Evolutionary conservation across 1,140 invertebrate genomes (phyloP).

Genomic region (Halyomorpha halys): DNA sequence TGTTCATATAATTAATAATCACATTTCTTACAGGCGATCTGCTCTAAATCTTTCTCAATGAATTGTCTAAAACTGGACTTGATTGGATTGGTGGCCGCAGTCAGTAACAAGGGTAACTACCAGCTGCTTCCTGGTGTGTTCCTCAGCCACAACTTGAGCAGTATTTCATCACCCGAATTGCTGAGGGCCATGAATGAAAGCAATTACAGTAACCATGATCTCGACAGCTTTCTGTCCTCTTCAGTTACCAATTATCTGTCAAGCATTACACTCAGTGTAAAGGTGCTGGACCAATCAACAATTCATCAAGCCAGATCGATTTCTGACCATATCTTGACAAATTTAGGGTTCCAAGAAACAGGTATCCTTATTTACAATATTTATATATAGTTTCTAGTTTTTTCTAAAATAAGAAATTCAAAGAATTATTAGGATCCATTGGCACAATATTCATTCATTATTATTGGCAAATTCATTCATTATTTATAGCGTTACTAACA

Average conservation of each 20-base stretch:
- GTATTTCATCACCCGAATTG: slow-evolving; percentile 44
- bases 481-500: no score
- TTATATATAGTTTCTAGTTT: no score
- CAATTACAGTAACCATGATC: not conserved
- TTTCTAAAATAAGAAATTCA: no score
- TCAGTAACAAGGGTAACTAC: slow-evolving; percentile 49
- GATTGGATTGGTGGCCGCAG: slow-evolving; percentile 58
- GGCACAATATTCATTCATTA: no score
- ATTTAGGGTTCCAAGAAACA: not conserved
- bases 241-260: not conserved
- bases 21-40: slow-evolving; percentile 34
- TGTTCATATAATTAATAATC: no score
- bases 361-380: not conserved
- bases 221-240: not conserved
- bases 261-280: not conserved
- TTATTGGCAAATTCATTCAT: no score
- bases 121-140: slow-evolving; percentile 43
- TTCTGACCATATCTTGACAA: not conserved
- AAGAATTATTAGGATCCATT: no score
- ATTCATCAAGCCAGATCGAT: not conserved
- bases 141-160: slow-evolving; percentile 15
- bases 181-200: not conserved
- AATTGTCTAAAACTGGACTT: slow-evolving; percentile 73
- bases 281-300: not conserved
- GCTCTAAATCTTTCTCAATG: slow-evolving; percentile 55